A percentile compares a stretch with the other conserved stretches of the same genome.
phyloP scores from a whole-genome alignment of 2,888 invertebrate genomes.

The Drosophila paramelanica region DNA sequence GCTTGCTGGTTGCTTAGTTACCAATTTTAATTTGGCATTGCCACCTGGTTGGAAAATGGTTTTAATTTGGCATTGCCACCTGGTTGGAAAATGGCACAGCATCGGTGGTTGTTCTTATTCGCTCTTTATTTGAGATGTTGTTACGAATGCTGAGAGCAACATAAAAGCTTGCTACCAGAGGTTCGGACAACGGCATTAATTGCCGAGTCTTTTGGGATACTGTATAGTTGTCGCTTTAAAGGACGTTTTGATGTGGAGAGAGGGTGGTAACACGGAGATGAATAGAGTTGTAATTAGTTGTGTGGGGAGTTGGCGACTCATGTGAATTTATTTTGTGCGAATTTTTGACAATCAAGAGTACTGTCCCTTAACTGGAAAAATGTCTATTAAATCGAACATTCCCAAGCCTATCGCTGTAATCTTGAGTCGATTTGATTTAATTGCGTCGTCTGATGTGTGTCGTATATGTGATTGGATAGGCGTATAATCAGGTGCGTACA shows the following conservation, averaged over 20 bases:
- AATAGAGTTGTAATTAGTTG: no score
- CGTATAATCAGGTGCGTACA: neutral
- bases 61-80: slow-evolving; percentile 30
- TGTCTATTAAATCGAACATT: no score
- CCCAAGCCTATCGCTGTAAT: no score
- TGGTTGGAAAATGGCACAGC: neutral
- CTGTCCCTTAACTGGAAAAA: no score
- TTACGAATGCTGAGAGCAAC: slow-evolving; percentile 45
- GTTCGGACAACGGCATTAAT: slow-evolving; percentile 68
- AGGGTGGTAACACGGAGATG: no score
- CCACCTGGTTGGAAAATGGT: slow-evolving; percentile 20
- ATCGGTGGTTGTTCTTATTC: neutral
- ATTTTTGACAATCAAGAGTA: no score
- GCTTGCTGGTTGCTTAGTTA: neutral
- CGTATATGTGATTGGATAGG: no score
- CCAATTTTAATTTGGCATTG: slow-evolving; percentile 9
- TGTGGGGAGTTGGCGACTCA: no score
- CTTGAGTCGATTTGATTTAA: no score
- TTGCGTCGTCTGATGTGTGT: no score
- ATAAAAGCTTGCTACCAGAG: slow-evolving; percentile 60
- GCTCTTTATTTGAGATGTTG: slow-evolving; percentile 56
- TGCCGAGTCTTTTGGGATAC: slow-evolving; percentile 68
- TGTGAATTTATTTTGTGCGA: no score
- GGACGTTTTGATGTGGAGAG: no score
- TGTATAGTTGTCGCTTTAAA: neutral